Evolutionary conservation across 2,113 vertebrate genomes (phyloP).

Genomic region (Diadophis punctatus): DNA sequence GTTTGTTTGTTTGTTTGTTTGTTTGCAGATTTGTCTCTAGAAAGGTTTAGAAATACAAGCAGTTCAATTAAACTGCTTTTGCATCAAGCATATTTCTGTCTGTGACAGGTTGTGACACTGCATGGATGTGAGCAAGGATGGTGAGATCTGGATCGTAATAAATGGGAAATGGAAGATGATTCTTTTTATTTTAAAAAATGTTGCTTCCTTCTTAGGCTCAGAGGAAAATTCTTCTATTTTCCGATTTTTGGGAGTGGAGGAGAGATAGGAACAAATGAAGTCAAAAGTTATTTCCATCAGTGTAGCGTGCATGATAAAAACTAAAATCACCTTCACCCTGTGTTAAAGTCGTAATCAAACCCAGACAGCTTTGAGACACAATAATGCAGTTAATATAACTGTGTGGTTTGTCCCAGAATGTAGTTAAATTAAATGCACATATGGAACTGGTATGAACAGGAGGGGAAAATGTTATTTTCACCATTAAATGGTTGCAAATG

Average conservation of each 20-base stretch:
- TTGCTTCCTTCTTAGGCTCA: neutral
- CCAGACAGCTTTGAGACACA: neutral
- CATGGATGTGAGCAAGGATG: neutral
- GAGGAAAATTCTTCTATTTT: neutral
- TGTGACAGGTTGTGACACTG: neutral
- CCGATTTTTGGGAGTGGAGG: neutral
- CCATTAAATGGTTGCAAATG: neutral
- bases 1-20: too few species aligned
- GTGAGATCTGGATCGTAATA: neutral
- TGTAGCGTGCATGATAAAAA: neutral
- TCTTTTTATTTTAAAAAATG: neutral
- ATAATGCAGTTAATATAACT: neutral
- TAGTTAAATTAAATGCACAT: neutral
- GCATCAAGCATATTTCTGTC: neutral
- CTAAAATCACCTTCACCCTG: neutral
- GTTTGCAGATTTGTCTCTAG: neutral
- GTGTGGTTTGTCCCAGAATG: neutral
- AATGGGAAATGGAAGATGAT: neutral
- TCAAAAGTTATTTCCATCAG: neutral
- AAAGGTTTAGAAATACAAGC: neutral
- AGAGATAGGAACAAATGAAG: neutral
- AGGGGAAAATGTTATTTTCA: neutral
- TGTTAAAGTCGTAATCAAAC: neutral
- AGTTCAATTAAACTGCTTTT: neutral
- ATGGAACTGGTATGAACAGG: neutral